These are phyloP conservation scores for Galleria mellonella DNA, from an alignment of 1,140 invertebrate genomes.

Conservation along the genomic window DNA sequence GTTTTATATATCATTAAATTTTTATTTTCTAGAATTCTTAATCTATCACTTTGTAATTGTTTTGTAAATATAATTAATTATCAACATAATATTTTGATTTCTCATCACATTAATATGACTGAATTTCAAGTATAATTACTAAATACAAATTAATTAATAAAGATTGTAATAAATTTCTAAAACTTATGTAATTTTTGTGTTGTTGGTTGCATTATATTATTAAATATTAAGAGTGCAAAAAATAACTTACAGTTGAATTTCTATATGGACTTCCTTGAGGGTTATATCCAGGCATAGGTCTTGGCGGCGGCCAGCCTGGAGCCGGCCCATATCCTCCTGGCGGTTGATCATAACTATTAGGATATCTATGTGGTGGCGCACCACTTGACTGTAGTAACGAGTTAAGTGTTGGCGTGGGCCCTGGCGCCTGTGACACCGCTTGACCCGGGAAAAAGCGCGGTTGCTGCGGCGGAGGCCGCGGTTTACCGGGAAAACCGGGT, in stretches of 20 bases:
- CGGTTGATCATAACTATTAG: conserved; percentile 65
- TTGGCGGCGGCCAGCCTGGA: conserved; percentile 60
- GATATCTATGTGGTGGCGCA: conserved; percentile 76
- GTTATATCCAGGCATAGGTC: conserved; percentile 69
- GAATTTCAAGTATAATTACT: no score
- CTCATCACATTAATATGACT: no score
- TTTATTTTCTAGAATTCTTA: no score
- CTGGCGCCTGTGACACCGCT: conserved; percentile 83
- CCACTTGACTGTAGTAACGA: conserved; percentile 90
- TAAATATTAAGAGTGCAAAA: no score
- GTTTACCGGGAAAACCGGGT: conserved; percentile 66
- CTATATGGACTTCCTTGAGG: conserved; percentile 69
- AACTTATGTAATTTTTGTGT: no score
- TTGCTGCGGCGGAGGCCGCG: conserved; percentile 57
- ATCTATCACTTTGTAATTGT: no score
- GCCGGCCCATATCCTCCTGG: conserved; percentile 55
- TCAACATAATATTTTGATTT: no score
- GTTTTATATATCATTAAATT: no score
- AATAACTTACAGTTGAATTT: conserved; percentile 71
- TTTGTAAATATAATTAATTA: no score
- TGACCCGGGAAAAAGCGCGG: conserved; percentile 79
- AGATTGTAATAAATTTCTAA: no score
- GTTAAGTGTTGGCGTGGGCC: conserved; percentile 93
- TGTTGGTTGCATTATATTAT: no score
- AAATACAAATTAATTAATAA: no score